phyloP scores from a whole-genome alignment of 2,888 invertebrate genomes.

The Cryptophagus acutangulus region DNA sequence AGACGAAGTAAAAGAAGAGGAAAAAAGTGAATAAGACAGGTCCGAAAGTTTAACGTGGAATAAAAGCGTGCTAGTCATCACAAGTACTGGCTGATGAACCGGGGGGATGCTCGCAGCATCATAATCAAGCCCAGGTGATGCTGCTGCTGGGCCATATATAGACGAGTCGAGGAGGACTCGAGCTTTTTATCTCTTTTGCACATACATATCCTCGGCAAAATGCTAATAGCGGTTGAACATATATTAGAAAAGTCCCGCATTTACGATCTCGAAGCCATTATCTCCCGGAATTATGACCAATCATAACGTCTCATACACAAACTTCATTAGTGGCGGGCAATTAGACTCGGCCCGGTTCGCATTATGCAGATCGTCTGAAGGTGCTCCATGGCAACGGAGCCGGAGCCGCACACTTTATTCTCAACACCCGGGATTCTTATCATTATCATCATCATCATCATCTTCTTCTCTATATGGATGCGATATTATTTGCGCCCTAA shows the following conservation, averaged over 20 bases:
- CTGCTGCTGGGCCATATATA: no score
- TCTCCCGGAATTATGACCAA: conserved; percentile 35
- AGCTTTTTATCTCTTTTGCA: neutral
- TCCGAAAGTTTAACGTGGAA: conserved; percentile 23
- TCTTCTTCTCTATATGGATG: no score
- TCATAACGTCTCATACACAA: conserved; percentile 38
- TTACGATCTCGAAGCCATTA: conserved; percentile 30
- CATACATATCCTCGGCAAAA: neutral
- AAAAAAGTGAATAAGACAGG: conserved; percentile 29
- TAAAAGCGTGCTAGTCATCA: conserved; percentile 32
- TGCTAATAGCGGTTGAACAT: no score
- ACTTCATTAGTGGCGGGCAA: conserved; percentile 39
- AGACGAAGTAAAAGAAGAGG: no score
- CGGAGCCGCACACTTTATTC: no score
- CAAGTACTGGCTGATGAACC: conserved; percentile 33
- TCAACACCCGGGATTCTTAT: no score
- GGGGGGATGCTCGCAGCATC: conserved; percentile 29
- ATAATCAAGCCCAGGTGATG: conserved; percentile 18
- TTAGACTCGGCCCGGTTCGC: conserved; percentile 30
- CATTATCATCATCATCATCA: no score
- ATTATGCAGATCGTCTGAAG: conserved; percentile 36
- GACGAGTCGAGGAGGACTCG: no score
- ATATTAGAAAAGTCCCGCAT: no score
- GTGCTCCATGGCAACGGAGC: conserved; percentile 34
- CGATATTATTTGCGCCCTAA: no score